These are phyloP conservation scores for Acleris emargana DNA, from an alignment of 2,888 invertebrate genomes.

Conservation along the genomic window DNA sequence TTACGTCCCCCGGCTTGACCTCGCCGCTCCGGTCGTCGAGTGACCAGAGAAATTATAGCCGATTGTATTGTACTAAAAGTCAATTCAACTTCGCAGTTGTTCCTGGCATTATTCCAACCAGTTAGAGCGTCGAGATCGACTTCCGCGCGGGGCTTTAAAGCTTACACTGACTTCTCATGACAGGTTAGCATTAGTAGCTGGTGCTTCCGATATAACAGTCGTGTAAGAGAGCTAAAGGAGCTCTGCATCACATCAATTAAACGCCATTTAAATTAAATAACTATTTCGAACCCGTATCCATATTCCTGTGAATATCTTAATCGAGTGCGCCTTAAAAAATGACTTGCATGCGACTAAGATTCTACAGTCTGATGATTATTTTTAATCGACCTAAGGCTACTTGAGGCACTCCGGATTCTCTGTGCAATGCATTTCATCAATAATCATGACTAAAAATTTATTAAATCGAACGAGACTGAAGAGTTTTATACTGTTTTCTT, in stretches of 20 bases:
- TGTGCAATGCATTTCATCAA: slow-evolving; percentile 19
- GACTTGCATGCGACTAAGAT: too few species aligned
- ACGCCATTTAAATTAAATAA: background rate
- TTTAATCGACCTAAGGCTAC: background rate
- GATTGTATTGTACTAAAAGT: background rate
- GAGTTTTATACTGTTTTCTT: slow-evolving; percentile 36
- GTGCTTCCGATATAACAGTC: slow-evolving; percentile 19
- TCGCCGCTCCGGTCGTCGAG: slow-evolving; percentile 4
- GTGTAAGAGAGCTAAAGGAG: background rate
- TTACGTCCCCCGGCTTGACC: slow-evolving; percentile 25
- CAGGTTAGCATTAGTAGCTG: slow-evolving; percentile 26
- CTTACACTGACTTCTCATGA: slow-evolving; percentile 22
- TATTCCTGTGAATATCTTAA: too few species aligned
- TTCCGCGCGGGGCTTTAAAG: slow-evolving; percentile 8
- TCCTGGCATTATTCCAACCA: background rate
- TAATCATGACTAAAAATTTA: slow-evolving; percentile 30
- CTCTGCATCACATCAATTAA: slow-evolving; percentile 1
- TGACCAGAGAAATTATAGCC: too few species aligned
- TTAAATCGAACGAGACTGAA: slow-evolving; percentile 36
- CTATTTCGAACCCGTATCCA: background rate
- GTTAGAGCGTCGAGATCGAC: slow-evolving; percentile 27
- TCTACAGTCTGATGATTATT: too few species aligned
- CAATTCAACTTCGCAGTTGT: background rate
- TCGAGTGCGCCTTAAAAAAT: too few species aligned
- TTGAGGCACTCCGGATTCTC: slow-evolving; percentile 7